These are phyloP conservation scores for Myodes glareolus DNA, from an alignment of 2,113 vertebrate species.

Conservation along the genomic window DNA sequence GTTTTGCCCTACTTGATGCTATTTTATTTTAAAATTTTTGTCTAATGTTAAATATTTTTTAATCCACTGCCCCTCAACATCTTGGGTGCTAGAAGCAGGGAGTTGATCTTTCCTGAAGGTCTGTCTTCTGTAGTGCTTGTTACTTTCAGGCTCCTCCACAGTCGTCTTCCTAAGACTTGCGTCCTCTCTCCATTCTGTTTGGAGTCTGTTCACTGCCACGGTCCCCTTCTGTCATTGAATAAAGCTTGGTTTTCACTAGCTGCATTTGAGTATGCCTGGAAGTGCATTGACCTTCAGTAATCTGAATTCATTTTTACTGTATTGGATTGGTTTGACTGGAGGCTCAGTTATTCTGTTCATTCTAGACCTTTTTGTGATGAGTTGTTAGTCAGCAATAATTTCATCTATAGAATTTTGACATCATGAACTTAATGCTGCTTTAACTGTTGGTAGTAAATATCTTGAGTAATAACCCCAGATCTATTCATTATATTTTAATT, in stretches of 20 bases:
- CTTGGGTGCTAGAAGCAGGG: not conserved
- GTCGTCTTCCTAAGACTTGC: not conserved
- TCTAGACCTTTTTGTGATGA: too few relatives aligned
- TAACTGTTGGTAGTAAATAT: conserved; percentile 8
- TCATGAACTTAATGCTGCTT: conserved; percentile 18
- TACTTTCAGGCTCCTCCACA: not conserved
- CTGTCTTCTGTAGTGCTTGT: not conserved
- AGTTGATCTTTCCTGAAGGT: not conserved
- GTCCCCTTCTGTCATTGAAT: not conserved
- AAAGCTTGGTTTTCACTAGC: not conserved
- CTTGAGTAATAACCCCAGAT: conserved; percentile 1
- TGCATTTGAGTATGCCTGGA: not conserved
- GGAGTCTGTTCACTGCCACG: not conserved
- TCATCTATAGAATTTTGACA: not conserved
- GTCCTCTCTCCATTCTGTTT: not conserved
- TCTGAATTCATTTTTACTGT: conserved; percentile 35
- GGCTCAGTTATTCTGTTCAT: not conserved
- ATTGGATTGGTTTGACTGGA: not conserved
- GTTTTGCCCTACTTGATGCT: conserved; percentile 35
- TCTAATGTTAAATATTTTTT: not conserved
- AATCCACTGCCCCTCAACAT: not conserved
- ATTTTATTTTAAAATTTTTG: conserved; percentile 35
- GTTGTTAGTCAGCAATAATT: not conserved
- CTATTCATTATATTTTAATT: not conserved
- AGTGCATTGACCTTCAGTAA: not conserved